Conservation (phyloP, 2,113 vertebrate species). For the Pterocles burchelli region DNA sequence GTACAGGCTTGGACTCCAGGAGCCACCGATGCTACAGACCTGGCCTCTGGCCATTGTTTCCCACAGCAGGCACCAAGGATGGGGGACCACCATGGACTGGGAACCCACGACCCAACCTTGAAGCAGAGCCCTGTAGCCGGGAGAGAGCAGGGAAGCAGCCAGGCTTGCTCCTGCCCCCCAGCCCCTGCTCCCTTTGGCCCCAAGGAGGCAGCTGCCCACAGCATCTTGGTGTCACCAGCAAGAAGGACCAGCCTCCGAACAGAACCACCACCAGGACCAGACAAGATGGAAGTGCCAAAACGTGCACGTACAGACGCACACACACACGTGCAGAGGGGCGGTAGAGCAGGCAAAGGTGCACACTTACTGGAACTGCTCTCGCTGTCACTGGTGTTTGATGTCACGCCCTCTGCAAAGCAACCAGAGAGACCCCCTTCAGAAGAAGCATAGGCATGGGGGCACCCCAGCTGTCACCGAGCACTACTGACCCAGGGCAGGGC, state of each 20-base stretch:
- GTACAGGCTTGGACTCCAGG: not conserved
- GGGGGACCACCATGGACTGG: not conserved
- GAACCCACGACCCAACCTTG: not conserved
- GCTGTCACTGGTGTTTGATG: slow-evolving; percentile 99
- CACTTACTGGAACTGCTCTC: slow-evolving; percentile 99
- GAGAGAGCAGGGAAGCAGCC: not conserved
- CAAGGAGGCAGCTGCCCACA: not conserved
- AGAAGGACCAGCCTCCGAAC: slow-evolving; percentile 41
- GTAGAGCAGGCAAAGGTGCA: slow-evolving; percentile 23
- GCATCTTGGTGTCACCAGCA: slow-evolving; percentile 40
- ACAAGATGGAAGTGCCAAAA: slow-evolving; percentile 26
- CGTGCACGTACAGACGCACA: not conserved
- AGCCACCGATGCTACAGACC: not conserved
- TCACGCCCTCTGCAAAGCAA: slow-evolving; percentile 94
- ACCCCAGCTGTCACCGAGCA: not conserved
- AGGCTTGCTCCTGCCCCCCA: not conserved
- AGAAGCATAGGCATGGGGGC: not conserved
- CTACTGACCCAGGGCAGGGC: not conserved
- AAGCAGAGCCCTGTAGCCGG: not conserved
- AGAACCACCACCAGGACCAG: slow-evolving; percentile 1
- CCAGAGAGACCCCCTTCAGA: slow-evolving; percentile 74
- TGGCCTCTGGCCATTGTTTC: not conserved
- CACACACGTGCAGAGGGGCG: not conserved
- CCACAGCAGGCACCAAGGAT: not conserved
- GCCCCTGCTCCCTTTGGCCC: not conserved